Percentiles rank a stretch among this genome's conserved stretches.
These are phyloP conservation scores for Dynastes grantii DNA, from an alignment of 2,888 invertebrate species.

Conservation along the genomic window DNA sequence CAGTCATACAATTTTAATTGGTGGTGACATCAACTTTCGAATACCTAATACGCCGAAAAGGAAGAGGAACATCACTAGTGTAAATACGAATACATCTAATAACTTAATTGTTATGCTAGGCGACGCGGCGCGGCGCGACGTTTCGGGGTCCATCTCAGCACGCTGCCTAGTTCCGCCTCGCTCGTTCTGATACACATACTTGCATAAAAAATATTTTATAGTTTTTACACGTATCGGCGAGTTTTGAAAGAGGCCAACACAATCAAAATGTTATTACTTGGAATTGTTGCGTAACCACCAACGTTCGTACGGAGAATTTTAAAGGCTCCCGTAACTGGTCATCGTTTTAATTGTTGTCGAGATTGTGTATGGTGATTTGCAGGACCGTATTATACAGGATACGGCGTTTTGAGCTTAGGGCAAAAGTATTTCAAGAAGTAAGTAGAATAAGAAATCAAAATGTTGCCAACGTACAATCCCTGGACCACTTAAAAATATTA, in stretches of 20 bases:
- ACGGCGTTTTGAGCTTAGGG: no score
- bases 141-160: slow-evolving; percentile 16
- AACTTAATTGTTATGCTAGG: slow-evolving; percentile 23
- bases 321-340: slow-evolving; percentile 19
- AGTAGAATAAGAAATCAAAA: no score
- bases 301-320: slow-evolving; percentile 32
- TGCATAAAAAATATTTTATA: slow-evolving; percentile 40
- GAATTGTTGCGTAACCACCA: slow-evolving; percentile 25
- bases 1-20: slow-evolving; percentile 34
- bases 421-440: no score
- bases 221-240: slow-evolving; percentile 45
- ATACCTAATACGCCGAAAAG: slow-evolving; percentile 1
- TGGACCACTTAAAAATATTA: no score
- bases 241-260: slow-evolving; percentile 24
- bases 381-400: slow-evolving; percentile 16
- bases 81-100: background rate
- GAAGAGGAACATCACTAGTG: slow-evolving; percentile 7
- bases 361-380: slow-evolving; percentile 14
- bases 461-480: no score
- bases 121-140: background rate
- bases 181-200: slow-evolving; percentile 13
- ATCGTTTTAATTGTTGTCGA: slow-evolving; percentile 27
- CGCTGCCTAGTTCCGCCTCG: background rate
- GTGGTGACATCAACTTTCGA: slow-evolving; percentile 9
- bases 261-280: slow-evolving; percentile 36